These are phyloP conservation scores for Nephotettix cincticeps DNA, from an alignment of 1,140 invertebrate genomes.

Conservation along the genomic window DNA sequence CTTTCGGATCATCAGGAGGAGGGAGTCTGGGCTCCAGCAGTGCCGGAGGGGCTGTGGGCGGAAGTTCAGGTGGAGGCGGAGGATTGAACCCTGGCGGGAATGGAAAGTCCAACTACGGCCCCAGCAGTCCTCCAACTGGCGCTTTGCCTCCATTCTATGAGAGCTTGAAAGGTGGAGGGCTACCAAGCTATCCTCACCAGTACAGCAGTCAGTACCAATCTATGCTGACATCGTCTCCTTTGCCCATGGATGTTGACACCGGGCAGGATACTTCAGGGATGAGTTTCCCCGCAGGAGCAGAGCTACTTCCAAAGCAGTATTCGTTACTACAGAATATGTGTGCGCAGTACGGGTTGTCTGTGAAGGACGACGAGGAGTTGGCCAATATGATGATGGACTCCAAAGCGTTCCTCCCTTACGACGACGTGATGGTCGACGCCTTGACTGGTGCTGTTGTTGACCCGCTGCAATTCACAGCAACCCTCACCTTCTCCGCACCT, in stretches of 20 bases:
- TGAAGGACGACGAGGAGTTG: slow-evolving; percentile 71
- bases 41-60: slow-evolving; percentile 53
- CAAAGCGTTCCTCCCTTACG: slow-evolving; percentile 50
- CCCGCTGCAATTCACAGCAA: slow-evolving; percentile 77
- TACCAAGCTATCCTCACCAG: slow-evolving; percentile 37
- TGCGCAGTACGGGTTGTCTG: slow-evolving; percentile 73
- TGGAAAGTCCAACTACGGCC: slow-evolving; percentile 74
- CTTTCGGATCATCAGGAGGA: slow-evolving; percentile 51
- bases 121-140: slow-evolving; percentile 77
- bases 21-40: slow-evolving; percentile 50
- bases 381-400: slow-evolving; percentile 71
- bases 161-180: slow-evolving; percentile 65
- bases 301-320: slow-evolving; percentile 61
- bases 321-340: slow-evolving; percentile 72
- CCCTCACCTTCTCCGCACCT: slow-evolving; percentile 71
- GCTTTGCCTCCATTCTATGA: slow-evolving; percentile 83
- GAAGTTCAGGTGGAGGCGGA: slow-evolving; percentile 48
- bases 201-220: slow-evolving; percentile 39
- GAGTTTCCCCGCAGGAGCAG: slow-evolving; percentile 49
- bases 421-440: slow-evolving; percentile 77
- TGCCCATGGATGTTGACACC: slow-evolving; percentile 72
- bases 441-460: slow-evolving; percentile 71
- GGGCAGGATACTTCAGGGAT: slow-evolving; percentile 55
- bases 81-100: slow-evolving; percentile 65
- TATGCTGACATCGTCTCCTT: slow-evolving; percentile 58